A percentile compares a stretch with the other conserved stretches of the same genome.
phyloP scores from a whole-genome alignment of 2,797 vertebrate genomes.

The Bovichtus variegatus region DNA sequence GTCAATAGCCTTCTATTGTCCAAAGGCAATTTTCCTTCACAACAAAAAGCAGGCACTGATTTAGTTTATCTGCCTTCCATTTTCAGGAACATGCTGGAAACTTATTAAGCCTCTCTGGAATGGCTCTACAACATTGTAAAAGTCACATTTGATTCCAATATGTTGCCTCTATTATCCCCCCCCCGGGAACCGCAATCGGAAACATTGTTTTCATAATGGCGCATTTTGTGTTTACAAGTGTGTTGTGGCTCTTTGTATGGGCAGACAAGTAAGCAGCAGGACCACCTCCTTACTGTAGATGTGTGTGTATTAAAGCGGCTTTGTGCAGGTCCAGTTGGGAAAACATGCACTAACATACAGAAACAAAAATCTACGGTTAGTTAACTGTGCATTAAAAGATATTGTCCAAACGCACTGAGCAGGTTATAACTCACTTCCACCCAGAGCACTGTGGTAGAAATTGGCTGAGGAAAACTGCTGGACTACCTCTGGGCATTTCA shows the following conservation, averaged over 20 bases:
- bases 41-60: constrained; percentile 43
- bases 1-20: constrained; percentile 63
- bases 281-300: constrained; percentile 37
- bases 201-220: constrained; percentile 69
- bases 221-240: constrained; percentile 75
- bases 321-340: constrained; percentile 30
- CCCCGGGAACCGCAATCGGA: constrained; percentile 63
- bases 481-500: constrained; percentile 60
- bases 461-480: constrained; percentile 58
- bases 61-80: constrained; percentile 51
- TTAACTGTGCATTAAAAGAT: constrained; percentile 62
- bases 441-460: constrained; percentile 59
- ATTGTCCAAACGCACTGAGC: constrained; percentile 57
- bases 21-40: constrained; percentile 65
- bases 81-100: constrained; percentile 63
- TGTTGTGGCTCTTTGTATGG: constrained; percentile 53
- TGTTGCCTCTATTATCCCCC: constrained; percentile 53
- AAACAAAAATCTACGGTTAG: constrained; percentile 55
- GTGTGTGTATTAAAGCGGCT: constrained; percentile 13
- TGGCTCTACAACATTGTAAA: constrained; percentile 58
- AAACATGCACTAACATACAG: constrained; percentile 26
- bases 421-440: constrained; percentile 38
- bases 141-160: constrained; percentile 64
- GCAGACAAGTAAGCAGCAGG: constrained; percentile 48
- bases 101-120: constrained; percentile 51